Percentiles rank a stretch among this genome's conserved stretches.
These are phyloP conservation scores for Litoditis marina DNA, from an alignment of 2,888 invertebrate species.

Conservation along the genomic window DNA sequence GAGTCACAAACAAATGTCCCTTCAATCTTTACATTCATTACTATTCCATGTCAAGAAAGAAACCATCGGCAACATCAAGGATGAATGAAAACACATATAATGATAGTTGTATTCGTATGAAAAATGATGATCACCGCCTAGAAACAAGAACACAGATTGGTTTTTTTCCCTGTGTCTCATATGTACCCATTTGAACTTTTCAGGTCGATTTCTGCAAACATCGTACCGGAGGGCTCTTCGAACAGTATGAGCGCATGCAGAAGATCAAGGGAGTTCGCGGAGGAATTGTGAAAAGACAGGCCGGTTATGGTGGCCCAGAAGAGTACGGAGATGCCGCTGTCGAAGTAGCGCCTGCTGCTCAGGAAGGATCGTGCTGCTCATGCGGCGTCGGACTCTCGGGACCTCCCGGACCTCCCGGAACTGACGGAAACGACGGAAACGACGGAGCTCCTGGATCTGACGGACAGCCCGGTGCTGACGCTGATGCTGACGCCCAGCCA, in stretches of 20 bases:
- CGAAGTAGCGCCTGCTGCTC: conserved; percentile 14
- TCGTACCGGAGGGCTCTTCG: conserved; percentile 44
- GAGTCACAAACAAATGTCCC: too few relatives aligned
- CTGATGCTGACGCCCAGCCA: conserved; percentile 38
- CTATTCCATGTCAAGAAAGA: too few relatives aligned
- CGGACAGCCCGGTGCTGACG: conserved; percentile 42
- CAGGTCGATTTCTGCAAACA: conserved; percentile 41
- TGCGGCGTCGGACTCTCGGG: conserved; percentile 49
- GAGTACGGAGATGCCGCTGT: conserved; percentile 30
- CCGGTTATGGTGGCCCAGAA: conserved; percentile 16
- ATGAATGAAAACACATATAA: too few relatives aligned
- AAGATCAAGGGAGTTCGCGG: conserved; percentile 6
- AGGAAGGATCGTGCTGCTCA: conserved; percentile 45
- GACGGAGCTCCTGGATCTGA: conserved; percentile 32
- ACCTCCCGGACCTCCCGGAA: conserved; percentile 52
- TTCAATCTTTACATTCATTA: too few relatives aligned
- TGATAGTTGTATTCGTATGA: too few relatives aligned
- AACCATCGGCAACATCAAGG: too few relatives aligned
- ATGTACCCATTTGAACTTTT: too few relatives aligned
- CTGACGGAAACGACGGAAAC: conserved; percentile 50
- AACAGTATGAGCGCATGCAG: conserved; percentile 32
- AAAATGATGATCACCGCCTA: too few relatives aligned
- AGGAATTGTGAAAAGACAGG: background rate
- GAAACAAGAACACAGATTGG: too few relatives aligned
- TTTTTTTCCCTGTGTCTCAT: too few relatives aligned